A percentile compares a stretch with the other conserved stretches of the same genome.
Evolutionary conservation across 1,140 invertebrate genomes (phyloP).

Genomic region (Drosophila neocordata): DNA sequence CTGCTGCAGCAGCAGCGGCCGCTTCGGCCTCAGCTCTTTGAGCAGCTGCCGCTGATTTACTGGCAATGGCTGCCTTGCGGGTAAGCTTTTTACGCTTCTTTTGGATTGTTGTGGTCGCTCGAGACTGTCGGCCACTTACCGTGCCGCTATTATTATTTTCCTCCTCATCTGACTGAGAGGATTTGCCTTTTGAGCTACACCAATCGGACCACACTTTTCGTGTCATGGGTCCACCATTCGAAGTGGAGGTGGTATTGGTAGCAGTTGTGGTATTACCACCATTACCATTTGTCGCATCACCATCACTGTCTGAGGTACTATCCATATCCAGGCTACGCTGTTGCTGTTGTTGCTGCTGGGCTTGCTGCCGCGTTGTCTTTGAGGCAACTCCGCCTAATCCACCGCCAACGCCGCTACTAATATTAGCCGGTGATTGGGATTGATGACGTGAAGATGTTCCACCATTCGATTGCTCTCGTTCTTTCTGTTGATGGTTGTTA

Average conservation of each 20-base stretch:
- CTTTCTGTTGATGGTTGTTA: conserved; percentile 35
- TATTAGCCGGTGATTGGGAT: conserved; percentile 68
- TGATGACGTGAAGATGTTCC: conserved; percentile 39
- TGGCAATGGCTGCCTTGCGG: conserved; percentile 77
- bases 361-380: conserved; percentile 57
- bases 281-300: conserved; percentile 83
- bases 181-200: conserved; percentile 86
- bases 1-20: conserved; percentile 54
- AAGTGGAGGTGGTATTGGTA: conserved; percentile 84
- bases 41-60: conserved; percentile 76
- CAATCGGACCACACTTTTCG: conserved; percentile 90
- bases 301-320: conserved; percentile 83
- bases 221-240: conserved; percentile 84
- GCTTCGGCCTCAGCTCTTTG: conserved; percentile 70
- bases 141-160: conserved; percentile 76
- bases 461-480: conserved; percentile 52
- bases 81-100: conserved; percentile 82
- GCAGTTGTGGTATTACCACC: conserved; percentile 84
- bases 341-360: conserved; percentile 45
- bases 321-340: conserved; percentile 73
- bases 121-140: conserved; percentile 55
- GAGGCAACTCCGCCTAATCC: conserved; percentile 33
- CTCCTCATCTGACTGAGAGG: conserved; percentile 85
- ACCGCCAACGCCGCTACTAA: conserved; percentile 31
- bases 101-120: conserved; percentile 51